Evolutionary conservation across 2,888 invertebrate genomes (phyloP).

Genomic region (Neoscelio sp.): DNA sequence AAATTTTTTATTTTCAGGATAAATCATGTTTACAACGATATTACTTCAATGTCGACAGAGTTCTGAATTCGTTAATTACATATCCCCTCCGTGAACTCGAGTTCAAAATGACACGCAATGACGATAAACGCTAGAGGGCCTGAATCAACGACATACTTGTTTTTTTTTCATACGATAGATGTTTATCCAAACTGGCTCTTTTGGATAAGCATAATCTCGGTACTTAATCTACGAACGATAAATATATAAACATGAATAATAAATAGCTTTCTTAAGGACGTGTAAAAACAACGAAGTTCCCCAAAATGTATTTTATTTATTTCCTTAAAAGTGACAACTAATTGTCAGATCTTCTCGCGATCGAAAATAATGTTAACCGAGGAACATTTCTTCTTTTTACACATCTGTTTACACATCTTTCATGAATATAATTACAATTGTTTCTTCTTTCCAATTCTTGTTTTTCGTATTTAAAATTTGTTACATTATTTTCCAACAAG

Average conservation of each 20-base stretch:
- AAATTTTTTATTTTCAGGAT: conserved; percentile 72
- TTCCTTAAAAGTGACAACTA: too few species aligned
- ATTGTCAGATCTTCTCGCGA: too few species aligned
- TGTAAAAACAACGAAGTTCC: too few species aligned
- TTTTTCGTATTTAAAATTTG: too few species aligned
- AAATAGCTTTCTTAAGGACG: conserved; percentile 11
- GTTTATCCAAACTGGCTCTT: conserved; percentile 76
- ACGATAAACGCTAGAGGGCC: conserved; percentile 4
- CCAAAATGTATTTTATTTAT: too few species aligned
- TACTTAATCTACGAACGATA: conserved; percentile 57
- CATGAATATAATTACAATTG: not conserved
- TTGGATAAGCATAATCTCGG: conserved; percentile 71
- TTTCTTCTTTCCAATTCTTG: too few species aligned
- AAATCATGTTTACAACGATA: conserved; percentile 69
- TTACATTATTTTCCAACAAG: conserved; percentile 73
- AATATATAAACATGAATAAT: conserved; percentile 59
- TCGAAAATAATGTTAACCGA: too few species aligned
- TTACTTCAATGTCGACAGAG: conserved; percentile 46
- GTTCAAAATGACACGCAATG: too few species aligned
- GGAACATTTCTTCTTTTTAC: too few species aligned
- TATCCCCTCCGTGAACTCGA: conserved; percentile 1
- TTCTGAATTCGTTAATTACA: conserved; percentile 17
- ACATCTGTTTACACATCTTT: not conserved
- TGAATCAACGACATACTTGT: conserved; percentile 32
- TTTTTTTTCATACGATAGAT: conserved; percentile 44